phyloP scores from a whole-genome alignment of 2,113 vertebrate species.

The Burhinus oedicnemus region DNA sequence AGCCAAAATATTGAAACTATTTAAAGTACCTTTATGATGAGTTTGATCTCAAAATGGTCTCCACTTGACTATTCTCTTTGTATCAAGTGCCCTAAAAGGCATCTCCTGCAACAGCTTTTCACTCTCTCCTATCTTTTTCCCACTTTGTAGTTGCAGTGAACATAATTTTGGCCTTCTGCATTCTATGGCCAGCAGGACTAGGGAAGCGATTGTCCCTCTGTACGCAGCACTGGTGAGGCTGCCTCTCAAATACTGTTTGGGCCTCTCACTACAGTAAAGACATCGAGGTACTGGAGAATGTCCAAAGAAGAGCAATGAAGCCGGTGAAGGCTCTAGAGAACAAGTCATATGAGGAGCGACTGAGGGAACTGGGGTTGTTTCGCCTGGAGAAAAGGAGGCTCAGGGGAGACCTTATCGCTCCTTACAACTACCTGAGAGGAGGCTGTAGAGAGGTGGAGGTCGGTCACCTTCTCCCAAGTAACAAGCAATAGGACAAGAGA shows the following conservation, averaged over 20 bases:
- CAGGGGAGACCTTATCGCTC: rapidly evolving
- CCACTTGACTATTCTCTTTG: not conserved
- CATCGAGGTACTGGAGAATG: not conserved
- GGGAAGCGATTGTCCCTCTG: not conserved
- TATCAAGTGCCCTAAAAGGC: not conserved
- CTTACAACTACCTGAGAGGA: not conserved
- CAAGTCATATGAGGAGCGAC: not conserved
- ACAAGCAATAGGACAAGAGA: not conserved
- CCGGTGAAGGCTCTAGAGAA: not conserved
- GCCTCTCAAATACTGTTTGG: not conserved
- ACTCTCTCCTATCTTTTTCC: not conserved
- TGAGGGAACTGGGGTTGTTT: not conserved
- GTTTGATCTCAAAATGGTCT: not conserved
- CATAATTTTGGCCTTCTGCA: not conserved
- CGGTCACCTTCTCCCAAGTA: not conserved
- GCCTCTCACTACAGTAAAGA: not conserved
- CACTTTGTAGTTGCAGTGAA: not conserved
- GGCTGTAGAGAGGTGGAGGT: not conserved
- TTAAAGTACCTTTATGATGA: not conserved
- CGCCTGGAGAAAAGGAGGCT: not conserved
- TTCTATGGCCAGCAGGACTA: not conserved
- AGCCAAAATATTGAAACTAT: not conserved
- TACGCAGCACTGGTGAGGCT: not conserved
- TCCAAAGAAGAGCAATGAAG: not conserved
- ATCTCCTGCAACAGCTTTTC: not conserved